Evolutionary conservation across 2,888 invertebrate genomes (phyloP), one percentile per base, ranked within the genome.

Genomic region (Stenichneumon culpator): DNA sequence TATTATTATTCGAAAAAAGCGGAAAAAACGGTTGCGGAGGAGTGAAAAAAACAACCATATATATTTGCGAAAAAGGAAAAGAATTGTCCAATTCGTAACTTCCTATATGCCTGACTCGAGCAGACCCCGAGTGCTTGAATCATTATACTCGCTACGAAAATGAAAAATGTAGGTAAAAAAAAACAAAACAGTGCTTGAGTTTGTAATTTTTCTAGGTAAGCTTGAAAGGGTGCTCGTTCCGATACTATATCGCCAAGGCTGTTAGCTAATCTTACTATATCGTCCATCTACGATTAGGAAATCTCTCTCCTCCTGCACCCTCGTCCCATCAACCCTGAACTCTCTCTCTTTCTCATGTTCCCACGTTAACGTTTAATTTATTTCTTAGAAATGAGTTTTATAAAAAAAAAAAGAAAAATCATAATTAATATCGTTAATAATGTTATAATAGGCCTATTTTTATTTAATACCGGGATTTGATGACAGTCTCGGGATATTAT

Each of bases 321-420:
- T 54, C 69, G 25, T 67, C 47, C 79, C 50, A 44, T 36, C 11
- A n/a, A 44, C 67, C 73, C 65, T 68, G n/a, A 19, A n/a, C 63
- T 7, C 2, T 28, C 16, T 7, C 2, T 28, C 16, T 7, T 1
- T 28, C 16, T 32, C 32, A 28, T 22, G 39, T 32, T 47, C 16
- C 65, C 65, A 44, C 57, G 32, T 63, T 79, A 57, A 86, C 82
- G 80, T 82, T 80, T 82, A 73, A 78, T 86, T 82, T 89, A 89
- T 88, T 89, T 88, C 86, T 84, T 86, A 87, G 85, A 79, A 78
- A 87, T 87, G 87, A 87, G 87, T 90, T 89, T 89, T 89, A 87
- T 90, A 89, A 87, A 80, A 87, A 86, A 88, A 84, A 86, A 82
- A 32, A 79, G 47, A 70, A 75, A 54, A 57, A 86, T 85, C 82